A percentile compares a stretch with the other conserved stretches of the same genome.
Evolutionary conservation across 2,797 vertebrate species (phyloP).

Genomic region (Ficedula albicollis): DNA sequence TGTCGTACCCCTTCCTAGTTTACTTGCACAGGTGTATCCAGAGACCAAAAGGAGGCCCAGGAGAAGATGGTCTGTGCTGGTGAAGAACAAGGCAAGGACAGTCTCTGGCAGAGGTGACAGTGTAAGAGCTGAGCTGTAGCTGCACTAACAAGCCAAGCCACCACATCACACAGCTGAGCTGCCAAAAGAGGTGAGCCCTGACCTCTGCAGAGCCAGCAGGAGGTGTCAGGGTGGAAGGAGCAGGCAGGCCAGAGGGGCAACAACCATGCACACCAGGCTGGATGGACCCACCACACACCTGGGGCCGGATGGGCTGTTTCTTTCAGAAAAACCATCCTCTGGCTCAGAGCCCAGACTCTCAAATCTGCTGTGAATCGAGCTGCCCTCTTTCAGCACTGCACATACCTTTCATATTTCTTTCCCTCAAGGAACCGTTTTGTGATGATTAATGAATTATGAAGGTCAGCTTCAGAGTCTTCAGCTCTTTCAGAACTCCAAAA

Average conservation of each 20-base stretch:
- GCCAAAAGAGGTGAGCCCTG: background rate
- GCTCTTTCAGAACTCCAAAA: background rate
- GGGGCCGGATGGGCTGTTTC: background rate
- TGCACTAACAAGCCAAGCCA: background rate
- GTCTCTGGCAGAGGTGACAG: background rate
- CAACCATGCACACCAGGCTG: accelerated
- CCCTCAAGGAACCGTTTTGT: conserved; percentile 25
- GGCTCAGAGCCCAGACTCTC: background rate
- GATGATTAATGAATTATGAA: conserved; percentile 46
- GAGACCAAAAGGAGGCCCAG: background rate
- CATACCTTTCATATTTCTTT: conserved; percentile 42
- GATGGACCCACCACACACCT: background rate
- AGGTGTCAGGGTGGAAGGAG: background rate
- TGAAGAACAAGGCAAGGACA: background rate
- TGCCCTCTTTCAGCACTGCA: background rate
- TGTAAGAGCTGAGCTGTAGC: accelerated
- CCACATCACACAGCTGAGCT: background rate
- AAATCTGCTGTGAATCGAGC: background rate
- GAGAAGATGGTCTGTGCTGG: background rate
- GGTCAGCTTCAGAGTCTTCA: conserved; percentile 37
- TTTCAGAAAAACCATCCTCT: background rate
- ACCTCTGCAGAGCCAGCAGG: background rate
- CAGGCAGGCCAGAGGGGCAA: background rate
- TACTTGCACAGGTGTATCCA: background rate
- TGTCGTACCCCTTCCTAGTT: background rate